These are phyloP conservation scores for Drosophila nannoptera DNA, from an alignment of 1,140 invertebrate genomes.

Conservation along the genomic window DNA sequence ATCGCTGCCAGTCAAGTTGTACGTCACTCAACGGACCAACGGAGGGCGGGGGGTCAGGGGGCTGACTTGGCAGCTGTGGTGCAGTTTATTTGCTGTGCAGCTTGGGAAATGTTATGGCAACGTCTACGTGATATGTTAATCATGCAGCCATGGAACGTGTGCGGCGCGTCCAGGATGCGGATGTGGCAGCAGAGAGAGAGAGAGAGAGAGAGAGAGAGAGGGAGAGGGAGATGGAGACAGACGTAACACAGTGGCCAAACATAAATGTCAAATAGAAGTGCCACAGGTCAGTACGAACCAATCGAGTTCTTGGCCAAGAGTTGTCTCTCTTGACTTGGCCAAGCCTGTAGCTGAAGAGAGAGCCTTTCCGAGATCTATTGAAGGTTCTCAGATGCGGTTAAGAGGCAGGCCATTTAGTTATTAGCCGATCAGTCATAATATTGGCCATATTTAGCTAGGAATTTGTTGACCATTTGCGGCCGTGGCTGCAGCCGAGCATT, in stretches of 20 bases:
- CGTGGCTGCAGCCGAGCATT: slow-evolving; percentile 22
- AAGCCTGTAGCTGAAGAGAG: neutral
- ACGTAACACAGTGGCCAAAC: slow-evolving; percentile 38
- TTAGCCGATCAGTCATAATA: slow-evolving; percentile 38
- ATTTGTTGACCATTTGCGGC: slow-evolving; percentile 33
- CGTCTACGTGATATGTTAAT: slow-evolving; percentile 73
- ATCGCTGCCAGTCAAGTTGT: slow-evolving; percentile 65
- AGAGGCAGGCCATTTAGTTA: slow-evolving; percentile 20
- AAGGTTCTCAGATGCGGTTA: no score
- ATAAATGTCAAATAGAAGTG: slow-evolving; percentile 41
- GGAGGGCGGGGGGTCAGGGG: neutral
- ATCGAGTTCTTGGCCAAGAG: neutral
- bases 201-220: neutral
- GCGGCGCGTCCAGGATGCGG: slow-evolving; percentile 52
- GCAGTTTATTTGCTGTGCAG: slow-evolving; percentile 43
- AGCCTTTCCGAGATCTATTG: no score
- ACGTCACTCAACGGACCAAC: slow-evolving; percentile 23
- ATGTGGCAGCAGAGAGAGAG: slow-evolving; percentile 31
- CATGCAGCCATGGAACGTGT: slow-evolving; percentile 47
- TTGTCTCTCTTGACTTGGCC: neutral
- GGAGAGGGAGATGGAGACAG: neutral
- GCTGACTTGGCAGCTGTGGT: slow-evolving; percentile 36
- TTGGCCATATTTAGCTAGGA: slow-evolving; percentile 35
- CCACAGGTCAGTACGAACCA: slow-evolving; percentile 22
- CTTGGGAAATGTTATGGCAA: slow-evolving; percentile 70